Base-by-base conservation (phyloP, 2,888 invertebrate genomes). In the Acanthoscelides obtectus region DNA sequence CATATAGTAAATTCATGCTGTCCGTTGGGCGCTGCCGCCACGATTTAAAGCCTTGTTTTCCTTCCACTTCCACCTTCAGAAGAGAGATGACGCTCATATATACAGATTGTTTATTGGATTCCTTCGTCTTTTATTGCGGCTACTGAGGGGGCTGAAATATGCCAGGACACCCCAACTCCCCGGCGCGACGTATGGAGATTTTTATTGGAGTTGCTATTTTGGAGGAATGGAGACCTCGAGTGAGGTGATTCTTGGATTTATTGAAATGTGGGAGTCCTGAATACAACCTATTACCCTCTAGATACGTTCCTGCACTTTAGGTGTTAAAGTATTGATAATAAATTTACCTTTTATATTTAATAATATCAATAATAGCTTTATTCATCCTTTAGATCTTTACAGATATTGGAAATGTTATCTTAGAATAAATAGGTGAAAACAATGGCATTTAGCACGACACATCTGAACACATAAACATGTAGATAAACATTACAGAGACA, bases 31-130 rank as follows among this genome's bases (percentile, higher is more conserved):
- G 69, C 66, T 63, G 64, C 66, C 70, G 69, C 70, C 71, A 71
- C 70, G 73, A 74, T 73, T 74, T 74, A 73, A 67, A 71, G 71
- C 71, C 69, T 22, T 64, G 70, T 70, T 73, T 73, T 71, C 73
- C 73, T 68, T 70, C 69, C 68, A 64, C 69, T 45, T 45, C 45
- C 45, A 45, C 45, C 45, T 45, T 45, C 45, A 45, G 45, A 45
- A 45, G 45, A 45, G 45, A 45, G 45, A 45, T 22, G 69, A 70
- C 70, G 70, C 68, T 70, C 70, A 73, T 73, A 73, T 45, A 45
- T 72, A 64, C 69, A 70, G 73, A 68, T 72, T 68, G 68, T 71
- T 74, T 74, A 74, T 74, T 74, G 68, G 71, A 72, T 72, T 71
- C 69, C 70, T 72, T 71, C 68, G 69, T 17, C 45, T 45, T 45